Percentiles rank a stretch among this genome's conserved stretches.
phyloP scores from a whole-genome alignment of 1,140 invertebrate species.

The Chymomyza costata region DNA sequence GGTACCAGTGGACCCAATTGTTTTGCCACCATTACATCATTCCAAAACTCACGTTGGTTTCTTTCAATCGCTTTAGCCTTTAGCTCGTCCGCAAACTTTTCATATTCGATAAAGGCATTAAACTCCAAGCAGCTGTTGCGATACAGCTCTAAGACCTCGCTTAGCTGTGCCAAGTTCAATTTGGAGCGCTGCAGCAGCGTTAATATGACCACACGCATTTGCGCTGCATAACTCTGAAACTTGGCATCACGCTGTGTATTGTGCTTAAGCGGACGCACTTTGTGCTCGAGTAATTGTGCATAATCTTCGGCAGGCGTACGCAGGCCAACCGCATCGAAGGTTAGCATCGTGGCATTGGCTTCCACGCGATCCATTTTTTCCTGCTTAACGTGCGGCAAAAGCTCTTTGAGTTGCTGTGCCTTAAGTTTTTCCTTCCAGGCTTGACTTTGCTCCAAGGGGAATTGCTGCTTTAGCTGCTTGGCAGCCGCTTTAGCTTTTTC shows the following conservation, averaged over 20 bases:
- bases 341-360: constrained; percentile 6
- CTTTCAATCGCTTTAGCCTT: constrained; percentile 25
- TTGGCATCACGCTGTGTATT: constrained; percentile 45
- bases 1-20: constrained; percentile 51
- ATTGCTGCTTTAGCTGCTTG: constrained; percentile 43
- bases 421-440: constrained; percentile 50
- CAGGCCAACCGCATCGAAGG: constrained; percentile 38
- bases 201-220: constrained; percentile 55
- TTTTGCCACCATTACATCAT: constrained; percentile 38
- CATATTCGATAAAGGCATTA: constrained; percentile 52
- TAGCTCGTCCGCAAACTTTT: constrained; percentile 48
- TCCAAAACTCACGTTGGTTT: constrained; percentile 45
- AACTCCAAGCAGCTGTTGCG: constrained; percentile 48
- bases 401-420: constrained; percentile 37
- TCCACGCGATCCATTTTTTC: constrained; percentile 7
- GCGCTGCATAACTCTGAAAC: constrained; percentile 40
- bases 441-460: constrained; percentile 49
- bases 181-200: constrained; percentile 46
- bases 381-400: constrained; percentile 20
- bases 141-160: constrained; percentile 41
- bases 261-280: constrained; percentile 31
- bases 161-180: constrained; percentile 29
- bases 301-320: constrained; percentile 44
- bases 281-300: constrained; percentile 28
- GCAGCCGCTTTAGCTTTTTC: constrained; percentile 53